These are phyloP conservation scores for Ferdinandea cuprea DNA, from an alignment of 2,888 invertebrate genomes.

Conservation along the genomic window DNA sequence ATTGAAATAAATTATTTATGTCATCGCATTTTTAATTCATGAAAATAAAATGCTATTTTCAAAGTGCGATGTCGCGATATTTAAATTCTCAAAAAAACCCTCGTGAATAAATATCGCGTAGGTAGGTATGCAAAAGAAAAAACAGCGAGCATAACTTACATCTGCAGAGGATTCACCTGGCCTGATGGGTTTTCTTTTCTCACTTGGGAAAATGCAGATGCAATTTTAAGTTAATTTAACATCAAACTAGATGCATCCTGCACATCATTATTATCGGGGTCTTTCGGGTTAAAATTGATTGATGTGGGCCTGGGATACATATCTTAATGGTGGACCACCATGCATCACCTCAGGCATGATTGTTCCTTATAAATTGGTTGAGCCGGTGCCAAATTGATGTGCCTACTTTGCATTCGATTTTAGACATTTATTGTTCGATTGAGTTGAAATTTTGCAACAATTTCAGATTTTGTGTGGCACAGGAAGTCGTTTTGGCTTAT, in stretches of 20 bases:
- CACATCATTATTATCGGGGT: neutral
- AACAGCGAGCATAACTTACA: neutral
- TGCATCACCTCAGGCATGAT: neutral
- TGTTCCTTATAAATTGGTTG: slow-evolving; percentile 34
- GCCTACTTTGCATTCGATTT: neutral
- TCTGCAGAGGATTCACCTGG: slow-evolving; percentile 17
- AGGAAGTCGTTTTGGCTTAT: neutral
- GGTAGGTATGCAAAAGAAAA: too few species aligned
- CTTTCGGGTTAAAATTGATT: slow-evolving; percentile 11
- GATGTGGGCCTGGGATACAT: slow-evolving; percentile 21
- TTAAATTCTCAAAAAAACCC: slow-evolving; percentile 1
- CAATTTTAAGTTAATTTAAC: slow-evolving; percentile 40
- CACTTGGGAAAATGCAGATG: slow-evolving; percentile 18
- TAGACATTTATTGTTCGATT: slow-evolving; percentile 8
- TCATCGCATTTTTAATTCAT: slow-evolving; percentile 63
- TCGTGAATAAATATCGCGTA: slow-evolving; percentile 1
- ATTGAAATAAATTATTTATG: slow-evolving; percentile 45
- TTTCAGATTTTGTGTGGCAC: neutral
- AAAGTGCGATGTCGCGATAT: neutral
- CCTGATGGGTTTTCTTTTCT: neutral
- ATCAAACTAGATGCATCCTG: slow-evolving; percentile 13
- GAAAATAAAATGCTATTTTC: slow-evolving; percentile 67
- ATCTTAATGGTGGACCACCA: neutral
- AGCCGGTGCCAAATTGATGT: slow-evolving; percentile 3
- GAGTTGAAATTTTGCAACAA: neutral